Conservation (phyloP, 2,888 invertebrate genomes). For the Dicyrtoma fusca region DNA sequence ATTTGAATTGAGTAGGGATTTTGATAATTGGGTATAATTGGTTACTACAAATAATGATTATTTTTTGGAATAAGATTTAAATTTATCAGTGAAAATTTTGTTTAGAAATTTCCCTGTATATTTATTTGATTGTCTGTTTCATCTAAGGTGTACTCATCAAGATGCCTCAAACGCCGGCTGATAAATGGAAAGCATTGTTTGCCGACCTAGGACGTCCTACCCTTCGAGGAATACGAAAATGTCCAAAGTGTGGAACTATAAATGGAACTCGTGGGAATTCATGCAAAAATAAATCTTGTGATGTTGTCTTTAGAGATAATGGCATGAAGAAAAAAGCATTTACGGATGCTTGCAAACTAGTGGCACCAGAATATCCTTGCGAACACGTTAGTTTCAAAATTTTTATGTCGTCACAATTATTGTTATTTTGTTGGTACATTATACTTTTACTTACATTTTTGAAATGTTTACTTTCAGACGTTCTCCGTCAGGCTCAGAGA, state of each 20-base stretch:
- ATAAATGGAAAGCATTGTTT: constrained; percentile 59
- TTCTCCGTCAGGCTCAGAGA: constrained; percentile 73
- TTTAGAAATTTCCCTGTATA: too few relatives aligned
- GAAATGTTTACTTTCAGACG: constrained; percentile 59
- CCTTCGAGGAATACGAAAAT: constrained; percentile 66
- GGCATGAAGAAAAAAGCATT: constrained; percentile 64
- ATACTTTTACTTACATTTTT: background rate
- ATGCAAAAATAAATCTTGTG: constrained; percentile 74
- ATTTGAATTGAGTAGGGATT: too few relatives aligned
- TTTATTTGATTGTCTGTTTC: too few relatives aligned
- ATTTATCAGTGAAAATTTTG: too few relatives aligned
- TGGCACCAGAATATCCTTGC: constrained; percentile 35
- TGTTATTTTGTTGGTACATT: too few relatives aligned
- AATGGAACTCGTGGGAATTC: constrained; percentile 72
- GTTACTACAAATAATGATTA: too few relatives aligned
- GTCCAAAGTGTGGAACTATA: constrained; percentile 73
- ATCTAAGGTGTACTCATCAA: background rate
- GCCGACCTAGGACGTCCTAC: constrained; percentile 69
- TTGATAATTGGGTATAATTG: too few relatives aligned
- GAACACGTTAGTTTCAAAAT: constrained; percentile 35
- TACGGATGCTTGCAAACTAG: constrained; percentile 69
- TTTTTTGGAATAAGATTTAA: too few relatives aligned
- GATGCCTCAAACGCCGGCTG: constrained; percentile 45
- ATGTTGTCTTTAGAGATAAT: constrained; percentile 68
- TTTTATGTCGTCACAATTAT: too few relatives aligned